Percentiles rank a stretch among this genome's conserved stretches.
These are phyloP conservation scores for Lypha dubia DNA, from an alignment of 2,888 invertebrate genomes.

Conservation along the genomic window DNA sequence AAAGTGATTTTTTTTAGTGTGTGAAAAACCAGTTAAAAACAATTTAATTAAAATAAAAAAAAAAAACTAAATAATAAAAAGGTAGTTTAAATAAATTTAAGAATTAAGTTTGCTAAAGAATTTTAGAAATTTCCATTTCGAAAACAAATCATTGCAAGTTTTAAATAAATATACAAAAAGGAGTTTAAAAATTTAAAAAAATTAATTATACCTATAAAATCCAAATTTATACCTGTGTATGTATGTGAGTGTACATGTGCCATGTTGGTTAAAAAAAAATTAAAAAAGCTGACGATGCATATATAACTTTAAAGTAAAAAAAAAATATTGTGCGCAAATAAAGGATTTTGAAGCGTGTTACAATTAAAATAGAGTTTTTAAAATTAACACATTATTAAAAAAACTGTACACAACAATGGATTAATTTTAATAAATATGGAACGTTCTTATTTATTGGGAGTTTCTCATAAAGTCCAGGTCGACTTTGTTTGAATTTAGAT, in stretches of 20 bases:
- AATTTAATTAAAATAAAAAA: conserved; percentile 17
- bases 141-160: neutral
- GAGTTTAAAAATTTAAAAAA: neutral
- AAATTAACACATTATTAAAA: neutral
- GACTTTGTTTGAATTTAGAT: too few relatives aligned
- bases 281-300: neutral
- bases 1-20: conserved; percentile 38
- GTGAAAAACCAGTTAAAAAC: neutral
- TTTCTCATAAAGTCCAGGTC: too few relatives aligned
- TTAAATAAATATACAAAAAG: neutral
- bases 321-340: neutral
- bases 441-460: too few relatives aligned
- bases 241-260: too few relatives aligned
- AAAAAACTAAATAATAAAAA: conserved; percentile 26
- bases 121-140: too few relatives aligned
- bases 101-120: neutral
- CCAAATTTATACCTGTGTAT: neutral
- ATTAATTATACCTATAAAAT: neutral
- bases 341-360: neutral
- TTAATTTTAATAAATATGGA: neutral
- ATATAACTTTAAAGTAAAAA: neutral
- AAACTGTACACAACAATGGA: neutral
- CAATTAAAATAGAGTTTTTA: neutral
- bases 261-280: neutral
- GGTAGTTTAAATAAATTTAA: neutral